Base-by-base conservation (phyloP, 2,797 vertebrate genomes). In the Lacerta agilis region DNA sequence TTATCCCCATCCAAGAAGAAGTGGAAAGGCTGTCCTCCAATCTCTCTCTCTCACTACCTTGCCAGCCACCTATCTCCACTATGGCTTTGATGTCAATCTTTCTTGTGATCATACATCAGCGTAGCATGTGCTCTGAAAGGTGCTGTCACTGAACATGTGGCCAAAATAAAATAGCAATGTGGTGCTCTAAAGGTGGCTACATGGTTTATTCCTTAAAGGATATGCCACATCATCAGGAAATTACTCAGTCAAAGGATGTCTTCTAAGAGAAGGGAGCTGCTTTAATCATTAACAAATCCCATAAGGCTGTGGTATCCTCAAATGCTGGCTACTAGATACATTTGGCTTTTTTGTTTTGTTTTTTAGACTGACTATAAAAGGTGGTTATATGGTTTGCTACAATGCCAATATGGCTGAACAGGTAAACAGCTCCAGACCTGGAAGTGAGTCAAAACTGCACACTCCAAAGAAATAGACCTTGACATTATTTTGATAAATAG, bases 41-140 rank as follows among this genome's bases (percentile, higher is more conserved):
- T 13, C 61, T 17, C 3, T 25, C 27, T 18, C 49, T 8, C 23
- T 43, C 25, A 11, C 43, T 71, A 58, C 15, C 43, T 69, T 17
- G 7, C 33, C 66, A 29, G 43, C n/a, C 27, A n/a, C 9, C 1
- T 7, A 5, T 93, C 85, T 83, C 9, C 66, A 33, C 89, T 95
- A 96, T 94, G 94, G 96, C 96, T 97, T 97, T 95, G 86, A 86
- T 86, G 81, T 93, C 90, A 87, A 86, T 91, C 5, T 13, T 79
- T 71, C 27, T 27, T 75, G 36, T 82, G 1, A 71, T 73, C 72
- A 75, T 83, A 71, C 38, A 90, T 86, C 27, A 89, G 86, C 71
- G 76, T 83, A 79, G 83, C 69, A 41, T 85, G 45, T 69, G 36
- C 25, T 79, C n/a, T 78, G 83, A 87, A 91, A 79, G 77, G 79